Evolutionary conservation across 2,797 vertebrate genomes (phyloP), one percentile per base, ranked within the genome.

Genomic region (Scleropages formosus): DNA sequence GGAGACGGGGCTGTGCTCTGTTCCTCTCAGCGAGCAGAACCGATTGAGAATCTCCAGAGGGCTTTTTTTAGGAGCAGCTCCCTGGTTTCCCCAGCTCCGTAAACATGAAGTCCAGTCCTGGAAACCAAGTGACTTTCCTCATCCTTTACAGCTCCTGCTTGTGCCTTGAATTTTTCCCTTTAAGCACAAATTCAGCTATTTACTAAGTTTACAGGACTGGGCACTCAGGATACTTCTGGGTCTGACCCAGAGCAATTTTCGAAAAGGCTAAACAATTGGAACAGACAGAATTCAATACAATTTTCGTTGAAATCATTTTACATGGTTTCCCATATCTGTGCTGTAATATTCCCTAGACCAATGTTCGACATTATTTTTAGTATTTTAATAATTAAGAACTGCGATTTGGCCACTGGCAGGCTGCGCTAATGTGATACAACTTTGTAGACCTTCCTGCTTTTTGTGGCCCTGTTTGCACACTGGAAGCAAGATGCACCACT

Each of bases 61-160:
- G 83, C 78, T 87, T 87, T 91, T 88, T 88, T 90, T 85, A 88
- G 87, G 78, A 63, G 67, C 12, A 47, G 80, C 75, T 78, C 76
- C 78, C 78, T 84, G 82, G 61, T 81, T 84, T 81, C 87, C 80
- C 82, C 81, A 80, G 78, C 79, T 89, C 88, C 86, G 85, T 84
- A 88, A 90, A 87, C 85, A 87, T 83, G 74, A 58, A 59, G 76
- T 85, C 78, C 72, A 80, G 80, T 82, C 80, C 78, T 80, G 63
- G 75, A 80, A 78, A 68, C 80, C 78, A 82, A 75, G 74, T 84
- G 80, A 78, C 77, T 82, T 62, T 72, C 26, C 76, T 80, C 78
- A 68, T 81, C 84, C 78, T 81, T 84, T 82, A 77, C 56, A 0
- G 61, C 60, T 77, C 78, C 77, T 61, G 75, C 62, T 79, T 77